Conservation (phyloP, 2,888 invertebrate genomes). For the Neelides folsomi region DNA sequence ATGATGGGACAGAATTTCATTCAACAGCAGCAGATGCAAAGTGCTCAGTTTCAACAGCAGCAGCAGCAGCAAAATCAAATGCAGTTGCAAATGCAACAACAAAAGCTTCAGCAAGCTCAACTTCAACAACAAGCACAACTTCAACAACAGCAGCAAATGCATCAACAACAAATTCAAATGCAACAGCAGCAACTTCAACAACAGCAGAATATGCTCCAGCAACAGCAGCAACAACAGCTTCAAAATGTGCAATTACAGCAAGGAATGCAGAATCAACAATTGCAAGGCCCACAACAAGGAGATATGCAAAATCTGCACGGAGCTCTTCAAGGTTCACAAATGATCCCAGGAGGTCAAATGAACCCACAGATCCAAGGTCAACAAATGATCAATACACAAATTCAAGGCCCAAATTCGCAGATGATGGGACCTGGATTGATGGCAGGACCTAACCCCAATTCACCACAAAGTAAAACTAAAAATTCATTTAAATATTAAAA, state of each 20-base stretch:
- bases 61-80: conserved; percentile 13
- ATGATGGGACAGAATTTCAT: conserved; percentile 11
- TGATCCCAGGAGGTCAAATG: conserved; percentile 15
- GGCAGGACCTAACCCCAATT: no score
- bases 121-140: conserved; percentile 4
- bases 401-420: conserved; percentile 2
- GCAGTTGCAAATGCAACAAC: conserved; percentile 11
- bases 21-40: conserved; percentile 17
- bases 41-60: conserved; percentile 11
- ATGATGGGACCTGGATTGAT: background rate
- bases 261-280: conserved; percentile 19
- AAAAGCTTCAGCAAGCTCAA: conserved; percentile 7
- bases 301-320: background rate
- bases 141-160: conserved; percentile 10
- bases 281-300: conserved; percentile 6
- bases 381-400: conserved; percentile 2
- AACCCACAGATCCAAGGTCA: conserved; percentile 20
- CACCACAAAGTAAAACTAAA: no score
- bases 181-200: conserved; percentile 16
- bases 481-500: no score
- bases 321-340: background rate
- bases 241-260: conserved; percentile 18
- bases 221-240: conserved; percentile 21
- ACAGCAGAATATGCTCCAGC: conserved; percentile 8
- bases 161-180: conserved; percentile 1